A percentile compares a stretch with the other conserved stretches of the same genome.
These are phyloP conservation scores for Papilio protenor DNA, from an alignment of 2,888 invertebrate species.

Conservation along the genomic window DNA sequence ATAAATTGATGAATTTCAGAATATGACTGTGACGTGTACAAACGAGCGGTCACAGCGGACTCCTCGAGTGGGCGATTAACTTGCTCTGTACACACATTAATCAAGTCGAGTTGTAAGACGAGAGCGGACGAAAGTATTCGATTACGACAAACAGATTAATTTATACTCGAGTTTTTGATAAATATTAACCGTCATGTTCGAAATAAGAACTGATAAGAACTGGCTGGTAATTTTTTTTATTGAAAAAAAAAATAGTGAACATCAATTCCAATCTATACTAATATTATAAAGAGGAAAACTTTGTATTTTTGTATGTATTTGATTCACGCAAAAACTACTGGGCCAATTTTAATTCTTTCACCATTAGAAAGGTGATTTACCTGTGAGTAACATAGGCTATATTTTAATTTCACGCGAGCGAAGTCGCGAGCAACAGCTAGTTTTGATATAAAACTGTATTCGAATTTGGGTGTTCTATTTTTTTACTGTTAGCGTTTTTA, in stretches of 20 bases:
- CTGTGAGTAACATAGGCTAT: too few relatives aligned
- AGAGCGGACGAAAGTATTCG: slow-evolving; percentile 71
- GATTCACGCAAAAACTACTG: too few relatives aligned
- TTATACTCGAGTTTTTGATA: slow-evolving; percentile 40
- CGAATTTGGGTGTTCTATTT: too few relatives aligned
- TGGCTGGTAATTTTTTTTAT: not conserved
- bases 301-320: too few relatives aligned
- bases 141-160: slow-evolving; percentile 56
- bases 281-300: too few relatives aligned
- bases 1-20: not conserved
- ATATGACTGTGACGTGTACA: slow-evolving; percentile 4
- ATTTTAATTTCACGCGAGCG: too few relatives aligned
- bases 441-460: not conserved
- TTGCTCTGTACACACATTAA: slow-evolving; percentile 75
- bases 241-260: not conserved
- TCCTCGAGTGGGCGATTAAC: slow-evolving; percentile 79
- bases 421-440: too few relatives aligned
- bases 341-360: too few relatives aligned
- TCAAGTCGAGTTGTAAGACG: slow-evolving; percentile 79
- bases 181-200: slow-evolving; percentile 10
- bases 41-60: slow-evolving; percentile 56
- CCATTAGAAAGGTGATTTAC: too few relatives aligned
- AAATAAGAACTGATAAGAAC: slow-evolving; percentile 45
- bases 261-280: not conserved
- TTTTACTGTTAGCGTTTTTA: too few relatives aligned